Percentiles rank a stretch among this genome's conserved stretches.
Evolutionary conservation across 2,797 vertebrate species (phyloP).

Genomic region (Coracias cyanogaster): DNA sequence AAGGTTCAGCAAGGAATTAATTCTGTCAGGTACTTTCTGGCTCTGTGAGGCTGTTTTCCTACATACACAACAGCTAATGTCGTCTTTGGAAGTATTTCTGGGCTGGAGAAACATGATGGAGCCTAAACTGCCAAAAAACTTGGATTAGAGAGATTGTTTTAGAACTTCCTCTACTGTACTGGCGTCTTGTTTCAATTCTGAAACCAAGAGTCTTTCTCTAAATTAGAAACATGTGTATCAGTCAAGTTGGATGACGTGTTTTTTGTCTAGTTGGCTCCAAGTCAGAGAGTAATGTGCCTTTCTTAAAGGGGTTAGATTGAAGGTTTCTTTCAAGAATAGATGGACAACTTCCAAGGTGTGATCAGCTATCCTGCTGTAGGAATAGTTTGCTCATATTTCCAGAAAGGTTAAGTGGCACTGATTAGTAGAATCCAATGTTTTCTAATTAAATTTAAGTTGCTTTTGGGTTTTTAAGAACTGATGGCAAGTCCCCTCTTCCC

Average conservation of each 20-base stretch:
- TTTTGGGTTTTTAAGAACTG: background rate
- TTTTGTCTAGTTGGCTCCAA: slow-evolving; percentile 63
- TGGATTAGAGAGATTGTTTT: slow-evolving; percentile 65
- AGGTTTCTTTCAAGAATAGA: slow-evolving; percentile 19
- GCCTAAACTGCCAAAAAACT: slow-evolving; percentile 51
- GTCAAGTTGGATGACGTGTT: slow-evolving; percentile 63
- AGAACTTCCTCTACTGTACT: slow-evolving; percentile 72
- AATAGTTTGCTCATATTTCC: background rate
- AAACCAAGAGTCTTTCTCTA: slow-evolving; percentile 58
- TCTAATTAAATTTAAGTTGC: background rate
- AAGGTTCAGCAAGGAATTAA: slow-evolving; percentile 32
- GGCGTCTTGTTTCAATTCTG: slow-evolving; percentile 55
- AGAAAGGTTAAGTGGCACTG: background rate
- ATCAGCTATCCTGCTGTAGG: background rate
- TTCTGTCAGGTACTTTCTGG: slow-evolving; percentile 57
- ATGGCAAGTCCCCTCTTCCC: background rate
- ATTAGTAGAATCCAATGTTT: background rate
- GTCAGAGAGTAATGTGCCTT: slow-evolving; percentile 35
- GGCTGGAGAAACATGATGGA: slow-evolving; percentile 28
- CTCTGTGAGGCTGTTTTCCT: slow-evolving; percentile 19
- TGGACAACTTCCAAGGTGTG: slow-evolving; percentile 32
- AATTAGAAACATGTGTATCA: slow-evolving; percentile 67
- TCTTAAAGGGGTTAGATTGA: slow-evolving; percentile 29
- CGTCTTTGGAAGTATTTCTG: slow-evolving; percentile 46
- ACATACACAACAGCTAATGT: slow-evolving; percentile 29